Conservation (phyloP, 2,888 invertebrate genomes). For the Hemistola chrysoprasaria region DNA sequence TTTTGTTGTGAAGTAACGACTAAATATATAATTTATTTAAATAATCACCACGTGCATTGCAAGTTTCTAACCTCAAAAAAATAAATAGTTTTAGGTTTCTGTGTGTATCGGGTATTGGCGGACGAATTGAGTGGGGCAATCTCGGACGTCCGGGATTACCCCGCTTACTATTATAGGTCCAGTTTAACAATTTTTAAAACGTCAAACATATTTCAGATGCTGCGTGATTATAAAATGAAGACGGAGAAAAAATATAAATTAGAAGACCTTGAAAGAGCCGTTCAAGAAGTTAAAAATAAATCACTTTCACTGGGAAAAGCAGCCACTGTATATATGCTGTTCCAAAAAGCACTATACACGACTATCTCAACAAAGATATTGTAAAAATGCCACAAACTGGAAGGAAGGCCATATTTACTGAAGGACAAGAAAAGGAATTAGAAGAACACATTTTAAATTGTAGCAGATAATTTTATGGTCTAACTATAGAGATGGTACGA, state of each 20-base stretch:
- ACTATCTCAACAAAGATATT: conserved; percentile 8
- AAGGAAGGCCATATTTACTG: conserved; percentile 9
- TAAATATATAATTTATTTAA: conserved; percentile 4
- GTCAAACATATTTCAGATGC: conserved; percentile 21
- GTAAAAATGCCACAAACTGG: conserved; percentile 1
- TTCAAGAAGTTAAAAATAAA: conserved; percentile 13
- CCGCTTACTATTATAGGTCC: conserved; percentile 2
- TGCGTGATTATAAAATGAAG: conserved; percentile 15
- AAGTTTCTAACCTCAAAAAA: conserved; percentile 12
- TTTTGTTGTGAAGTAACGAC: conserved; percentile 8
- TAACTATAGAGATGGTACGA: conserved; percentile 24
- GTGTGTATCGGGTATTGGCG: conserved; percentile 11
- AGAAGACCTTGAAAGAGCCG: conserved; percentile 15
- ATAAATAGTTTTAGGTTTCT: conserved; percentile 10
- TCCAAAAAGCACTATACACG: conserved; percentile 14
- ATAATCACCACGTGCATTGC: conserved; percentile 9
- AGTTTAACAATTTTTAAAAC: too few species aligned
- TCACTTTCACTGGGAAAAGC: conserved; percentile 14
- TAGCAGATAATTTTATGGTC: conserved; percentile 19
- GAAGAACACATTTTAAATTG: conserved; percentile 11
- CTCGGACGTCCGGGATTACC: conserved; percentile 12
- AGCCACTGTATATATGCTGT: conserved; percentile 7
- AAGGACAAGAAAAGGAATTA: conserved; percentile 13
- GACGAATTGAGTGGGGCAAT: conserved; percentile 15
- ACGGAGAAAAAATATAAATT: conserved; percentile 16